Evolutionary conservation across 35 echinoderm and acorn worm genomes (phyloP).

Genomic region (Holothuria glaberrima): DNA sequence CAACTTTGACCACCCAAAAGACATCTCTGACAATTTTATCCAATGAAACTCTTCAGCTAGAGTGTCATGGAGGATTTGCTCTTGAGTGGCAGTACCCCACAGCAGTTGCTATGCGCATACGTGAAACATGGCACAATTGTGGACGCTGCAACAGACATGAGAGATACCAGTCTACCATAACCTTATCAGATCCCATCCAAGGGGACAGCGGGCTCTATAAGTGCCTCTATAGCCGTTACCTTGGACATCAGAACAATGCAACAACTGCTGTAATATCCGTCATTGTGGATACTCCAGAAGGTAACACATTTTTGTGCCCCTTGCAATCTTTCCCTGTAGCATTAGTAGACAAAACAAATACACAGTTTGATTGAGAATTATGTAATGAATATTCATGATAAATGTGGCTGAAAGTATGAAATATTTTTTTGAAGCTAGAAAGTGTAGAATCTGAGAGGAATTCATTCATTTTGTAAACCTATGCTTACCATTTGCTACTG

Average conservation of each 20-base stretch:
- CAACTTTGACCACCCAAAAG: not conserved
- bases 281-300: slow-evolving; percentile 16
- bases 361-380: too few species aligned
- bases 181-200: slow-evolving; percentile 20
- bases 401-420: too few species aligned
- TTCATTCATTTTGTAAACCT: too few species aligned
- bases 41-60: slow-evolving; percentile 47
- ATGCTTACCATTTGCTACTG: too few species aligned
- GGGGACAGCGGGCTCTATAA: slow-evolving; percentile 74
- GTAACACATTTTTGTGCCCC: not conserved
- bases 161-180: slow-evolving; percentile 60
- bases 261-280: slow-evolving; percentile 57
- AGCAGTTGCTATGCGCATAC: slow-evolving; percentile 52
- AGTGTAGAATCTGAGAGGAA: too few species aligned
- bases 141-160: slow-evolving; percentile 44
- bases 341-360: too few species aligned
- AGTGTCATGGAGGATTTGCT: slow-evolving; percentile 64
- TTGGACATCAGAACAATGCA: slow-evolving; percentile 70
- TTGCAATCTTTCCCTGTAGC: too few species aligned
- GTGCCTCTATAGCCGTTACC: slow-evolving; percentile 79
- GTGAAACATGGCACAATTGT: slow-evolving; percentile 45
- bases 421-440: too few species aligned
- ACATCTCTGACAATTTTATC: not conserved
- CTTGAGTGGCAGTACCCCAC: slow-evolving; percentile 78
- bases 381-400: too few species aligned